Evolutionary conservation across 92 coral and sea anemone species (phyloP).

Genomic region (Micromussa lordhowensis): DNA sequence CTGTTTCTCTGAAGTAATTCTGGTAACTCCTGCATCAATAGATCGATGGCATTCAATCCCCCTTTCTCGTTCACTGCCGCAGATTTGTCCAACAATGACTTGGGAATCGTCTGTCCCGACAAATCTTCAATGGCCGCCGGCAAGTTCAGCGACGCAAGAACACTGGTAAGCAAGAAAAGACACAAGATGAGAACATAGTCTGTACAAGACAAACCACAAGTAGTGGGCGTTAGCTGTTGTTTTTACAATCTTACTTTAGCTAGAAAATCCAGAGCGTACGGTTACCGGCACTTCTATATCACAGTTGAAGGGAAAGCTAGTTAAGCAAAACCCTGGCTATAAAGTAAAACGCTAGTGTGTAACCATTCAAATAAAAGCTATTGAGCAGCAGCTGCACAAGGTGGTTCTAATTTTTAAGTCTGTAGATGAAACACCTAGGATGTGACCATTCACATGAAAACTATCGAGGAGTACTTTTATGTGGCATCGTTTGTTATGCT

Average conservation of each 20-base stretch:
- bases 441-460: too few species aligned
- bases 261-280: background rate
- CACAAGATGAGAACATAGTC: background rate
- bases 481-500: too few species aligned
- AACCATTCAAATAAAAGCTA: too few species aligned
- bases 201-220: background rate
- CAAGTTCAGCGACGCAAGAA: slow-evolving; percentile 88
- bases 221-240: background rate
- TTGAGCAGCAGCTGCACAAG: too few species aligned
- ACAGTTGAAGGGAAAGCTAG: too few species aligned
- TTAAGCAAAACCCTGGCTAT: too few species aligned
- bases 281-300: too few species aligned
- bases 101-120: slow-evolving; percentile 94
- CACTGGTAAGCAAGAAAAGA: slow-evolving; percentile 50
- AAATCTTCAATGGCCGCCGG: slow-evolving; percentile 99
- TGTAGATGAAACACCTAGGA: too few species aligned
- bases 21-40: slow-evolving; percentile 88
- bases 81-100: slow-evolving; percentile 92
- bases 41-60: slow-evolving; percentile 85
- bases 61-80: slow-evolving; percentile 87
- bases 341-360: too few species aligned
- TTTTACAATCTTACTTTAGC: background rate
- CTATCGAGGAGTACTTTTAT: too few species aligned
- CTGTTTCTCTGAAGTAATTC: slow-evolving; percentile 89
- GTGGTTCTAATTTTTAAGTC: too few species aligned